These are phyloP conservation scores for Silurus aristotelis DNA, from an alignment of 2,797 vertebrate species.

Conservation along the genomic window DNA sequence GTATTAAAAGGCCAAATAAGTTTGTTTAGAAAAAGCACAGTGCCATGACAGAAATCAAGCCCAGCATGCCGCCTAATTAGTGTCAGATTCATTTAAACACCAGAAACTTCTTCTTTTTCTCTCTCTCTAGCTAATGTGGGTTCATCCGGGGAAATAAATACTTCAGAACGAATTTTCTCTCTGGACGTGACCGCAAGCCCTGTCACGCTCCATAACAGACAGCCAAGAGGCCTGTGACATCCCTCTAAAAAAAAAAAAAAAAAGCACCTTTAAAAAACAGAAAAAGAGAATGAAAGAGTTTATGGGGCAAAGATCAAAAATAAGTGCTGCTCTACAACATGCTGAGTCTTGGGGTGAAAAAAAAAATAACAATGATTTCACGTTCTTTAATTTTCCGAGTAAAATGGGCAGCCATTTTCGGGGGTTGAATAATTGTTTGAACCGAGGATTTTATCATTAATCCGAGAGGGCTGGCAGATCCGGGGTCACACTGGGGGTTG, in stretches of 20 bases:
- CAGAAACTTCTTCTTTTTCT: constrained; percentile 33
- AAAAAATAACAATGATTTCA: constrained; percentile 83
- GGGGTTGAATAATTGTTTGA: constrained; percentile 99
- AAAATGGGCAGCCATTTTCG: constrained; percentile 94
- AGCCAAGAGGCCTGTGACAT: constrained; percentile 54
- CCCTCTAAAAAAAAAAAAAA: constrained; percentile 70
- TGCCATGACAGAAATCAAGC: not conserved
- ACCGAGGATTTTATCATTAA: constrained; percentile 99
- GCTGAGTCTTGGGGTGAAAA: constrained; percentile 67
- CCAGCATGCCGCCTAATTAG: constrained; percentile 35
- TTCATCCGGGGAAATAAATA: constrained; percentile 39
- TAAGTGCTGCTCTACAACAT: constrained; percentile 87
- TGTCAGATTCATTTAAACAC: constrained; percentile 44
- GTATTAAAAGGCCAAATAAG: not conserved
- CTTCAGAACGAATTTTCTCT: constrained; percentile 28
- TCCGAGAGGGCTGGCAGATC: constrained; percentile 94
- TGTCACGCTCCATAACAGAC: constrained; percentile 47
- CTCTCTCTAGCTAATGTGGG: constrained; percentile 35
- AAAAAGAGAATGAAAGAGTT: constrained; percentile 72
- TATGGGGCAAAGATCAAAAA: constrained; percentile 89
- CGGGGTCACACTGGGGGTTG: constrained; percentile 98
- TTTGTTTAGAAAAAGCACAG: constrained; percentile 11
- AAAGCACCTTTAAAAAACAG: constrained; percentile 72
- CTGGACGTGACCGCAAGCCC: constrained; percentile 41
- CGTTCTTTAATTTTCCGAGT: constrained; percentile 97